Percentiles rank a stretch among this genome's conserved stretches.
Evolutionary conservation across 2,888 invertebrate species (phyloP).

Genomic region (Orthosia incerta): DNA sequence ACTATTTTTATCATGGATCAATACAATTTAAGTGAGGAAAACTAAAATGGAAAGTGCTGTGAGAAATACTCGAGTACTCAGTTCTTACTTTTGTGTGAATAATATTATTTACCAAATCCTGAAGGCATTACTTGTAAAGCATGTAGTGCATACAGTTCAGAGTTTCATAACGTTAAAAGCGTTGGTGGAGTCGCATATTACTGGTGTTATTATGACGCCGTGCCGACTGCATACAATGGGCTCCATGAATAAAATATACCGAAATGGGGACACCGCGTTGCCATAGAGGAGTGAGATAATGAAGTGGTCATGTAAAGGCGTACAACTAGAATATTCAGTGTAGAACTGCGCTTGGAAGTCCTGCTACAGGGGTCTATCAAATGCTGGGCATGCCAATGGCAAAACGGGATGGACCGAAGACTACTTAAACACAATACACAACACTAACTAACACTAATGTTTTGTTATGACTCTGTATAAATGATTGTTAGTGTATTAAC

Average conservation of each 20-base stretch:
- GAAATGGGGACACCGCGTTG: conserved; percentile 67
- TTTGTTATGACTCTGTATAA: not conserved
- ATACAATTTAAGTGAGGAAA: conserved; percentile 19
- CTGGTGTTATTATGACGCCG: conserved; percentile 65
- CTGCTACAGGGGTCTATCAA: not conserved
- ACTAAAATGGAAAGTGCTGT: conserved; percentile 6
- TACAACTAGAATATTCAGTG: not conserved
- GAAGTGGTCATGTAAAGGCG: conserved; percentile 8
- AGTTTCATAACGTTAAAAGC: conserved; percentile 68
- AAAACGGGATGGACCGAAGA: not conserved
- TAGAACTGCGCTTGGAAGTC: not conserved
- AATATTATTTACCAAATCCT: conserved; percentile 36
- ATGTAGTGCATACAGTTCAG: conserved; percentile 25
- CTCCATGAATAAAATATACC: conserved; percentile 78
- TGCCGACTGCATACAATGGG: conserved; percentile 70
- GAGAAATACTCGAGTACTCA: not conserved
- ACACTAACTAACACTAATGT: too few species aligned
- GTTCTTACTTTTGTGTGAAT: not conserved
- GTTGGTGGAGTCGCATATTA: conserved; percentile 56
- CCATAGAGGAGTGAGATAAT: conserved; percentile 21
- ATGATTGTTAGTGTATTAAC: not conserved
- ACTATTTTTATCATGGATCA: conserved; percentile 46
- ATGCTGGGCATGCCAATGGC: not conserved
- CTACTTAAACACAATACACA: too few species aligned
- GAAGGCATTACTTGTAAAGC: conserved; percentile 29